Evolutionary conservation across 2,797 vertebrate species (phyloP).

Genomic region (Mycteria americana): DNA sequence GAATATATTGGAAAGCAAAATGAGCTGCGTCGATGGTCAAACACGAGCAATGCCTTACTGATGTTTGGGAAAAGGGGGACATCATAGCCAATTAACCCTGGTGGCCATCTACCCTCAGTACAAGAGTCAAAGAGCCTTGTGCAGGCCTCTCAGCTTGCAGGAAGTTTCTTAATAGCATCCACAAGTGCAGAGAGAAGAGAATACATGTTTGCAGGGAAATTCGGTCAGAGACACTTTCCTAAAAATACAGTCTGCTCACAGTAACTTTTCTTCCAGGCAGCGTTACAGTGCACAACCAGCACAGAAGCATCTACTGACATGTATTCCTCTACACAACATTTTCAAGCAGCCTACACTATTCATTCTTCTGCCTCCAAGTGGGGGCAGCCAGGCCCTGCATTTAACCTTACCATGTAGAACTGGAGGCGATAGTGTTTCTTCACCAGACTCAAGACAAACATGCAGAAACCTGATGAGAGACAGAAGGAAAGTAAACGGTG

Average conservation of each 20-base stretch:
- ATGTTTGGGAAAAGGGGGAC: neutral
- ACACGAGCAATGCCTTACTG: neutral
- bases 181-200: neutral
- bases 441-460: slow-evolving; percentile 98
- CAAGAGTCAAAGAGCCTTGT: neutral
- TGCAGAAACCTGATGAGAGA: slow-evolving; percentile 90
- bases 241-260: neutral
- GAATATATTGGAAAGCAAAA: neutral
- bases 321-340: neutral
- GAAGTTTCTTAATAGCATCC: neutral
- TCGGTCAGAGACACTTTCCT: neutral
- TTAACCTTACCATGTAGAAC: slow-evolving; percentile 95
- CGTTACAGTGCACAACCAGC: neutral
- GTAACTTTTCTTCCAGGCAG: neutral
- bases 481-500: neutral
- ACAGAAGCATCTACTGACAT: neutral
- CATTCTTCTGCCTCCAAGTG: neutral
- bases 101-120: neutral
- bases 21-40: fast-evolving
- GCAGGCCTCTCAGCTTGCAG: neutral
- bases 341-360: neutral
- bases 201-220: neutral
- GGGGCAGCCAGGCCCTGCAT: neutral
- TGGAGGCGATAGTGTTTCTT: slow-evolving; percentile 99
- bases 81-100: neutral